phyloP scores from a whole-genome alignment of 2,113 vertebrate species.

The Uria aalge region DNA sequence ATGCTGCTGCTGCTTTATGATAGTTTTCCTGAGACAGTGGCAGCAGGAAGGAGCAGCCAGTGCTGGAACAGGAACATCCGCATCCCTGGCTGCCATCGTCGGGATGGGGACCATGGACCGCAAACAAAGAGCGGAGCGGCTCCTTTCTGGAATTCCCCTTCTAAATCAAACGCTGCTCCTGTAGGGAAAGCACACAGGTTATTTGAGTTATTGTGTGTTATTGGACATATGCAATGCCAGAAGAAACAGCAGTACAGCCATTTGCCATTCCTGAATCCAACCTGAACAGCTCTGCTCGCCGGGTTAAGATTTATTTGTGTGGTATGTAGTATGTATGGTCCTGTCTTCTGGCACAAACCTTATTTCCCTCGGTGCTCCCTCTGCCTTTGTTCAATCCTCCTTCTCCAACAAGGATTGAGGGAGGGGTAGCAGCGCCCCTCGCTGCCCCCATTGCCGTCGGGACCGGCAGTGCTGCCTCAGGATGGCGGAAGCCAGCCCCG shows the following conservation, averaged over 20 bases:
- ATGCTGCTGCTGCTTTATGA: not conserved
- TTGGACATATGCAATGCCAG: accelerated
- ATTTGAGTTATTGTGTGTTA: not conserved
- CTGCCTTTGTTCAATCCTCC: not conserved
- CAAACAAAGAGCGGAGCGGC: accelerated
- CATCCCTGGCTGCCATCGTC: not conserved
- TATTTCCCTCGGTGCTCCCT: not conserved
- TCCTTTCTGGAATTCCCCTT: not conserved
- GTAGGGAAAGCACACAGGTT: not conserved
- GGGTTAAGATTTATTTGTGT: not conserved
- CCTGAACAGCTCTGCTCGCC: not conserved
- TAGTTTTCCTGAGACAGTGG: not conserved
- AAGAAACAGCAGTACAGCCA: not conserved
- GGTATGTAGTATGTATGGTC: accelerated
- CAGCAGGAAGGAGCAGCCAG: accelerated
- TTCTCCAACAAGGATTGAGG: not conserved
- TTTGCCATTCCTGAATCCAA: not conserved
- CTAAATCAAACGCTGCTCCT: not conserved
- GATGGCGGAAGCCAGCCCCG: not conserved
- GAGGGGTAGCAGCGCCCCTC: not conserved
- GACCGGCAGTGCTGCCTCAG: accelerated
- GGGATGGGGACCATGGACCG: accelerated
- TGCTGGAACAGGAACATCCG: not conserved
- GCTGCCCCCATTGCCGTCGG: accelerated
- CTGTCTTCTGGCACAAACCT: not conserved